Evolutionary conservation across 2,113 vertebrate species (phyloP).

Genomic region (Oreamnos americanus): DNA sequence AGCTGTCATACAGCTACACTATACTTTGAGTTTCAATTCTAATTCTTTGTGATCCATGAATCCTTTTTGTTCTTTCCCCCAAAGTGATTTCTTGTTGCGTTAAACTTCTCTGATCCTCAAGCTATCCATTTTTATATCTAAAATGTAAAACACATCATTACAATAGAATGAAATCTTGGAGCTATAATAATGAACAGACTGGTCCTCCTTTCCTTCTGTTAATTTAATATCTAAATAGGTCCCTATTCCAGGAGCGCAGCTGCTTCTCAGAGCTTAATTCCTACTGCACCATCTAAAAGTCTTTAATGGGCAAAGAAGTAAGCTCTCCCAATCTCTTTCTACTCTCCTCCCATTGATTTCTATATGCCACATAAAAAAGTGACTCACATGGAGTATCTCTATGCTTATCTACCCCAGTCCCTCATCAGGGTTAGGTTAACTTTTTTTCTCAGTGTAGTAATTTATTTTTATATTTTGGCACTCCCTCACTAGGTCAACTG

Average conservation of each 20-base stretch:
- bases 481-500: neutral
- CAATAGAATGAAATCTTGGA: slow-evolving; percentile 16
- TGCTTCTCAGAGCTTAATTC: neutral
- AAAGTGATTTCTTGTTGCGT: neutral
- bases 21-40: neutral
- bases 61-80: neutral
- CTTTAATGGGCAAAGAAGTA: neutral
- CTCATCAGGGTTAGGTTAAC: neutral
- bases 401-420: neutral
- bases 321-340: neutral
- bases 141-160: neutral
- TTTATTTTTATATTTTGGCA: neutral
- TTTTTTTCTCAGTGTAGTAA: neutral
- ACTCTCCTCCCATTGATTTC: neutral
- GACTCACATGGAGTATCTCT: neutral
- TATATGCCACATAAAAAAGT: neutral
- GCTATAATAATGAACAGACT: neutral
- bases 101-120: neutral
- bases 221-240: neutral
- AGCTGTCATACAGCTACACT: neutral
- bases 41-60: neutral
- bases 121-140: neutral
- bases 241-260: neutral
- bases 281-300: neutral
- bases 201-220: neutral